Evolutionary conservation across 2,797 vertebrate genomes (phyloP), one percentile per base, ranked within the genome.

Genomic region (Trichosurus vulpecula): DNA sequence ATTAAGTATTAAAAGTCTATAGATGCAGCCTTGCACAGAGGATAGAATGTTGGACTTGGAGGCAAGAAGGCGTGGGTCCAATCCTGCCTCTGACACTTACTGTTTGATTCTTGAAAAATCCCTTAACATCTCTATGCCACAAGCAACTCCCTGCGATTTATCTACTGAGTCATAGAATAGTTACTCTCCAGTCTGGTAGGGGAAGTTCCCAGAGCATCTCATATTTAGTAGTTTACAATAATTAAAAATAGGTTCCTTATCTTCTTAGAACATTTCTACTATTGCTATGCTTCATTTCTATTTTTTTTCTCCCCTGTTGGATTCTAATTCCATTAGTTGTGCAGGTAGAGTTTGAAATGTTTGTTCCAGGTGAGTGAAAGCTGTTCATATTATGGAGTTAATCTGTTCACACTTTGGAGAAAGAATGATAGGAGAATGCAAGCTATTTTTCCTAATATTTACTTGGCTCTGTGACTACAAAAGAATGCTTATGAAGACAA

Each of bases 211-310:
- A 47, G 47, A 27, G 41, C 87, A 41, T 4, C 94, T 11, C 25
- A 9, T 55, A 91, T 81, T 91, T 95, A 94, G 87, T 47, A 81
- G 5, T 95, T 93, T 94, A 91, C 94, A 87, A 91, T 54, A 55
- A 61, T 53, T 87, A 94, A 94, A 57, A 90, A 47, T 57, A 6
- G 74, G 52, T 90, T 93, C 96, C 52, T 90, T 41, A 91, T 53
- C n/a, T 89, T 91, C 31, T 90, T 90, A 93, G 55, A 93, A n/a
- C 95, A 6, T 54, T 81, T n/a, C 31, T 35, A 95, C 53, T 31
- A 94, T 94, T 93, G 94, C 14, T 61, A 29, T 47, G 61, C 93
- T 95, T 97, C 31, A 93, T 94, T 94, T 93, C 94, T 92, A 94
- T 41, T 94, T 94, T 52, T 52, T 57, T 53, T 89, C 27, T 97